Conservation (phyloP, 2,113 vertebrate genomes). For the Polyodon spathula region DNA sequence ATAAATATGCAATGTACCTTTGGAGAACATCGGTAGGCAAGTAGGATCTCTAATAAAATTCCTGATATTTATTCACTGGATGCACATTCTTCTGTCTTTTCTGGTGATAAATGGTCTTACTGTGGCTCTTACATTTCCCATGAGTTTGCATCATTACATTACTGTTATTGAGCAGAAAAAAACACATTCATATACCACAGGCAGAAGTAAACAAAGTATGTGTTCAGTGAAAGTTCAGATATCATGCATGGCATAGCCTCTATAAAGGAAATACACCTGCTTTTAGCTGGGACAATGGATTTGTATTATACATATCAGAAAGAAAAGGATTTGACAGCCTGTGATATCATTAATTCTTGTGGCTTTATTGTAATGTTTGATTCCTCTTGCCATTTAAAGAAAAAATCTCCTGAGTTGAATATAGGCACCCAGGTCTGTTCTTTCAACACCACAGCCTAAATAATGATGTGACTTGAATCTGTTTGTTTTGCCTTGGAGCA, state of each 20-base stretch:
- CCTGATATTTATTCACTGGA: slow-evolving; percentile 26
- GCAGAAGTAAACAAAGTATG: slow-evolving; percentile 27
- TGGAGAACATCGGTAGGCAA: neutral
- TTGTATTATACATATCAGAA: slow-evolving; percentile 3
- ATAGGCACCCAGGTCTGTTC: neutral
- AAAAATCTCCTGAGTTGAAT: slow-evolving; percentile 1
- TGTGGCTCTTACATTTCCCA: slow-evolving; percentile 28
- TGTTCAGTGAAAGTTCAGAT: slow-evolving; percentile 14
- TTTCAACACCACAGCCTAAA: slow-evolving; percentile 4
- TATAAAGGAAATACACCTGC: neutral
- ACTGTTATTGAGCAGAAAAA: slow-evolving; percentile 33
- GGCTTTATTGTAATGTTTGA: neutral
- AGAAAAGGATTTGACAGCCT: slow-evolving; percentile 1
- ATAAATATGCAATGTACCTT: slow-evolving; percentile 19
- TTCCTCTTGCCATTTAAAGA: neutral
- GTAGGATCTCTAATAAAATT: slow-evolving; percentile 18
- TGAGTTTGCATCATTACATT: slow-evolving; percentile 24
- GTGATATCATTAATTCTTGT: slow-evolving; percentile 9
- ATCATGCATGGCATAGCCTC: slow-evolving; percentile 5
- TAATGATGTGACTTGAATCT: slow-evolving; percentile 12
- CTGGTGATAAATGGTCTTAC: slow-evolving; percentile 25
- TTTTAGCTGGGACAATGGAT: neutral
- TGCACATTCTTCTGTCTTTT: slow-evolving; percentile 20
- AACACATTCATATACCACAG: slow-evolving; percentile 25
- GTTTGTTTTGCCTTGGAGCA: slow-evolving; percentile 4